A percentile compares a stretch with the other conserved stretches of the same genome.
Conservation (phyloP, 2,113 vertebrate genomes). For the Cepphus grylle region DNA sequence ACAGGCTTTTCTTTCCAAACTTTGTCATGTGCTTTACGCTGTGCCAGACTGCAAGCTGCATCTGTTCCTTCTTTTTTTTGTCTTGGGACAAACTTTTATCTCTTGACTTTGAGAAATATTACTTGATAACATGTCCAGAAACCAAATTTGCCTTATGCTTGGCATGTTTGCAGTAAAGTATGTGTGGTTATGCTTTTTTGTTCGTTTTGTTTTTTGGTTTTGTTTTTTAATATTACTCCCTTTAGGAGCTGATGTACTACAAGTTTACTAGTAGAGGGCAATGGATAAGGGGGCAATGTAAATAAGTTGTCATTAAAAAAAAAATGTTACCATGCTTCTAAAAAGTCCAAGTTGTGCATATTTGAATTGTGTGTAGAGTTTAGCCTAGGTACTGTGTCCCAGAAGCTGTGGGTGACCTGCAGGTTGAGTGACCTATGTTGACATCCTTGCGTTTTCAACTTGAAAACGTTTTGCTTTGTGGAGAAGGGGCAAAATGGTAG, state of each 20-base stretch:
- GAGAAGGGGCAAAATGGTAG: neutral
- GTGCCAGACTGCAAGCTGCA: neutral
- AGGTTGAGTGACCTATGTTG: neutral
- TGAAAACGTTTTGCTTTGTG: neutral
- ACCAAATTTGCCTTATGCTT: neutral
- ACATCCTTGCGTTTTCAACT: neutral
- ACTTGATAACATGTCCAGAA: neutral
- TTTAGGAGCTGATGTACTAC: neutral
- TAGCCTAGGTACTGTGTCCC: neutral
- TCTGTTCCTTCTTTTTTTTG: neutral
- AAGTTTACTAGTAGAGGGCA: neutral
- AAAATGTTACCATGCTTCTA: neutral
- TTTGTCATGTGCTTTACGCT: neutral
- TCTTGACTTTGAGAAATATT: neutral
- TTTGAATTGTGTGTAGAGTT: neutral
- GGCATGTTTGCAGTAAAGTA: neutral
- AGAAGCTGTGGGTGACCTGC: neutral
- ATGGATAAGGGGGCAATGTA: neutral
- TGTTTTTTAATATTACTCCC: neutral
- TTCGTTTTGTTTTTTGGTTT: accelerated
- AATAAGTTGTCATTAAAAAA: neutral
- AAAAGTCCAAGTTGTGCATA: neutral
- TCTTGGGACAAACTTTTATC: neutral
- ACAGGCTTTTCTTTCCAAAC: neutral
- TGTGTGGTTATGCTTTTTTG: neutral